These are phyloP conservation scores for Malacoraja senta DNA, from an alignment of 2,797 vertebrate species.

Conservation along the genomic window DNA sequence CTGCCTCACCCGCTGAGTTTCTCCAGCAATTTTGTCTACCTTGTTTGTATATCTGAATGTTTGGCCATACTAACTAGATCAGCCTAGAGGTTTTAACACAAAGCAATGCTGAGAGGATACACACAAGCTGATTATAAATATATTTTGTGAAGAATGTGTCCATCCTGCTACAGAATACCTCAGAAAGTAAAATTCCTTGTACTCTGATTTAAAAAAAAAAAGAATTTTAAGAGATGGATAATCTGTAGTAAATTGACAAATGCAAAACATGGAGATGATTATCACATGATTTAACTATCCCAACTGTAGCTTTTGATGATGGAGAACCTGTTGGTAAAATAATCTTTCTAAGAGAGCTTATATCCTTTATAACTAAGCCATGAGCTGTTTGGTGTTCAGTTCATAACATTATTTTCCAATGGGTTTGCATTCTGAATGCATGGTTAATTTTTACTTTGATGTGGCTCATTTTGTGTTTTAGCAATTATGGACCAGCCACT, in stretches of 20 bases:
- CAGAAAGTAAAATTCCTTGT: constrained; percentile 25
- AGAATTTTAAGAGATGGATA: constrained; percentile 2
- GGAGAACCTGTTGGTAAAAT: constrained; percentile 12
- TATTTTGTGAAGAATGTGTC: background rate
- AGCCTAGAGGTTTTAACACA: background rate
- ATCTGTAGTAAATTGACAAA: background rate
- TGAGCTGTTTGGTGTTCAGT: background rate
- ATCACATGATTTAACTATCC: background rate
- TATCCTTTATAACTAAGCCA: background rate
- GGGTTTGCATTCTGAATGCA: background rate
- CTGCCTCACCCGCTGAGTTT: too few relatives aligned
- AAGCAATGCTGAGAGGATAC: background rate
- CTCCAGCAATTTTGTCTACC: too few relatives aligned
- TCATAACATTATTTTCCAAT: constrained; percentile 6
- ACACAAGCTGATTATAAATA: constrained; percentile 5
- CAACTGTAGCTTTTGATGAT: constrained; percentile 22
- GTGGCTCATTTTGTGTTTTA: constrained; percentile 39
- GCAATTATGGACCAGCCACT: constrained; percentile 29
- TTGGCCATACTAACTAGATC: background rate
- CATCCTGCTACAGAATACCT: constrained; percentile 25
- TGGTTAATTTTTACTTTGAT: constrained; percentile 30
- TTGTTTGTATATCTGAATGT: background rate
- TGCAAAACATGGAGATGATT: background rate
- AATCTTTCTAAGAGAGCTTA: background rate
- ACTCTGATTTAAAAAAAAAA: background rate